A percentile compares a stretch with the other conserved stretches of the same genome.
Evolutionary conservation across 2,888 invertebrate species (phyloP).

Genomic region (Amblyjoppa fuscipennis): DNA sequence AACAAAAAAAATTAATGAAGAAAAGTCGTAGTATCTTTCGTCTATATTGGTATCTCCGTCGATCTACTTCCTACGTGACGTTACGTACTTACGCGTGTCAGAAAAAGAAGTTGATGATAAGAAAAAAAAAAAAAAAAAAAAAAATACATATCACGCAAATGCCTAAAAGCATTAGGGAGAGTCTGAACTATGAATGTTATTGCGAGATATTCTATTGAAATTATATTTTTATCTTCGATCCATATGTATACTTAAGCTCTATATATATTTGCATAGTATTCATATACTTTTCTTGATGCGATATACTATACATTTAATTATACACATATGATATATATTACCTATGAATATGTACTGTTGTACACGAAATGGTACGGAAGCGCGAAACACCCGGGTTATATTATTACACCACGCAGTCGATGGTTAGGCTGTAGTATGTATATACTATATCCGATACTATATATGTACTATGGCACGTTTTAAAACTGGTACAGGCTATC

Average conservation of each 20-base stretch:
- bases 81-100: slow-evolving; percentile 27
- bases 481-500: slow-evolving; percentile 28
- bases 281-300: slow-evolving; percentile 78
- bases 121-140: slow-evolving; percentile 61
- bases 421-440: slow-evolving; percentile 17
- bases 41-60: slow-evolving; percentile 22
- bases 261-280: slow-evolving; percentile 78
- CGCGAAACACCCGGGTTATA: slow-evolving; percentile 28
- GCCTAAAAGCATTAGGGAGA: slow-evolving; percentile 79
- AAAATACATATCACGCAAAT: slow-evolving; percentile 76
- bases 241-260: slow-evolving; percentile 74
- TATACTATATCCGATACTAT: slow-evolving; percentile 24
- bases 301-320: slow-evolving; percentile 59
- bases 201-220: slow-evolving; percentile 78
- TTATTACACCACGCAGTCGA: slow-evolving; percentile 32
- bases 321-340: slow-evolving; percentile 53
- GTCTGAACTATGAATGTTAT: slow-evolving; percentile 79
- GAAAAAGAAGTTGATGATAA: slow-evolving; percentile 36
- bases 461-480: slow-evolving; percentile 22
- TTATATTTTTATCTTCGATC: slow-evolving; percentile 82
- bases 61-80: slow-evolving; percentile 40
- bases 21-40: slow-evolving; percentile 16
- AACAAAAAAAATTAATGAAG: background rate
- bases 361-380: slow-evolving; percentile 20
- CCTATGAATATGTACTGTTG: slow-evolving; percentile 56